Base-by-base conservation (phyloP, 2,113 vertebrate genomes). In the Chaetops frenatus region DNA sequence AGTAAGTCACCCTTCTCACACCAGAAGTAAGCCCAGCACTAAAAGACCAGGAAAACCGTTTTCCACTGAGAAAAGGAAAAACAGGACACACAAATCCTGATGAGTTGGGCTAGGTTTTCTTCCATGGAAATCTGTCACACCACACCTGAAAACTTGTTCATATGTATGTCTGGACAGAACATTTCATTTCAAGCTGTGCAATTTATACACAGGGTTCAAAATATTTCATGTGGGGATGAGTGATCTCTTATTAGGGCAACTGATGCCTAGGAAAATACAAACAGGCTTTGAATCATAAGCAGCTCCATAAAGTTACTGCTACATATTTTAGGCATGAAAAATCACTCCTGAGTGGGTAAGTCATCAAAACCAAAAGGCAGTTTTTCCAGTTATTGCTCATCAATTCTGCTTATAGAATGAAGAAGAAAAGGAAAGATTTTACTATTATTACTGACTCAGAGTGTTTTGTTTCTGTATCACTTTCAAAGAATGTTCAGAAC, bases 401-500 rank as follows among this genome's bases (percentile, higher is more conserved):
- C 53, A 82, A 66, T 92, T 90, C 44, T 94, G 48, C 90, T 91
- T 74, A 81, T 1, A 87, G 73, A 96, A 95, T 33, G 54, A 81
- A 58, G 56, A 70, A 36, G 64, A 95, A 81, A 76, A 96, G 58
- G 38, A 57, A 89, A 79, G 56, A 66, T 88, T 88, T 93, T 82
- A 69, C 85, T 78, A 50, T 45, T 88, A 81, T 36, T 88, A 93
- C 77, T 93, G 79, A 91, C 71, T 96, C 90, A 90, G 35, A 79
- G 54, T 67, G 80, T 87, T 97, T 92, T 96, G 54, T 60, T 94
- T 92, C 81, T 86, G 78, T 60, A 84, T 96, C 91, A 90, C 45
- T 94, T 95, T 86, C 82, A 96, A 92, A 64, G 90, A 85, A 91
- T 51, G 92, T 95, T 79, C 71, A 69, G 81, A 97, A 97, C 88